Evolutionary conservation across 2,113 vertebrate genomes (phyloP), one percentile per base, ranked within the genome.

Genomic region (Menura novaehollandiae): DNA sequence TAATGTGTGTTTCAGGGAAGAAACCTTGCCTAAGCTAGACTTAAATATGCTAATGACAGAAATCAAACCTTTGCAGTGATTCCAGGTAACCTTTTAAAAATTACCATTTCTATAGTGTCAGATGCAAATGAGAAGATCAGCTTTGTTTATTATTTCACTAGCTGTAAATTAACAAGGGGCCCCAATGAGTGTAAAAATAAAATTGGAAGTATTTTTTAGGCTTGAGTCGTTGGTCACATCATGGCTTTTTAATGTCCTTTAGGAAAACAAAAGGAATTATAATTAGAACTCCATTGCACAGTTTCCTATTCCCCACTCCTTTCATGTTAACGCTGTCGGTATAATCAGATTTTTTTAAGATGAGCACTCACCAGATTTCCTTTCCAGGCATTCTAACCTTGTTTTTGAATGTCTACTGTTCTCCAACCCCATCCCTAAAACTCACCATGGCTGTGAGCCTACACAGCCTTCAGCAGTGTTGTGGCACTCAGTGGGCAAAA

Each of bases 11-110:
- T 96, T 95, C 95, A 96, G 91, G 80, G 47, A 95, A 93, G 93
- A 88, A 97, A 74, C 66, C 79, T 83, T 91, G 94, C 95, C 94
- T 94, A 94, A 97, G 86, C 56, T 92, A 94, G 89, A 82, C 91
- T 96, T 97, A 93, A 95, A 97, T 96, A 94, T 94, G 94, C 66
- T 97, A 97, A 97, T 30, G 74, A 91, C 88, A 96, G 88, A 85
- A 96, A 97, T 94, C 93, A 84, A 94, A 94, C 73, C 77, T 94
- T 95, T 6, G 2, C 58, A 84, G 66, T 68, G 77, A 75, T 96
- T 93, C 86, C 76, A 77, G 76, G 93, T 95, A 97, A 88, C 89
- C 77, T 98, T 97, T 97, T 85, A 91, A 93, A 83, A 92, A 97
- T 95, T 69, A 52, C 46, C 4, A 2, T 86, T 87, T 96, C 95